These are phyloP conservation scores for Cecidostiba fungosa DNA, from an alignment of 2,888 invertebrate species.

Conservation along the genomic window DNA sequence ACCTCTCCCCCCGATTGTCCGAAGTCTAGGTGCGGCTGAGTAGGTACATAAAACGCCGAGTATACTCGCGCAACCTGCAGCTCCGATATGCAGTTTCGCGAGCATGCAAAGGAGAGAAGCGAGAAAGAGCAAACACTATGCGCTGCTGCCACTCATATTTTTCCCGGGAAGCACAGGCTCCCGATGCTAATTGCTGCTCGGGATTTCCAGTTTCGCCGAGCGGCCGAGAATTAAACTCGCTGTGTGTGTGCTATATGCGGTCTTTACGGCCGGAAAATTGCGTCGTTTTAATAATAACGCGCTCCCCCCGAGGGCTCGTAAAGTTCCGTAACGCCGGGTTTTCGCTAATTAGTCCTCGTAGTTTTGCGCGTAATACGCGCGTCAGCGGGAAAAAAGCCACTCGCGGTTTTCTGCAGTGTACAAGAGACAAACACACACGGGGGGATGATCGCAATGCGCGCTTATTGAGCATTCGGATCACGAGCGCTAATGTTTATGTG, in stretches of 20 bases:
- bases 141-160: conserved; percentile 10
- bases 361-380: conserved; percentile 8
- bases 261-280: conserved; percentile 49
- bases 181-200: conserved; percentile 9
- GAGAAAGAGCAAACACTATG: not conserved
- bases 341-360: conserved; percentile 53
- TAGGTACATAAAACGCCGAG: not conserved
- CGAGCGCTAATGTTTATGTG: conserved; percentile 37
- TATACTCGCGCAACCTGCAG: not conserved
- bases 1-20: not conserved
- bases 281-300: conserved; percentile 34
- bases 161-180: not conserved
- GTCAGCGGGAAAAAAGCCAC: conserved; percentile 22
- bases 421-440: not conserved
- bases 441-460: not conserved
- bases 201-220: conserved; percentile 13
- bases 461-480: conserved; percentile 41
- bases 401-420: not conserved
- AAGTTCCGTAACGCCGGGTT: conserved; percentile 49
- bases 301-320: conserved; percentile 26
- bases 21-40: conserved; percentile 6
- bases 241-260: not conserved
- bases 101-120: not conserved
- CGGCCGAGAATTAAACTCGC: not conserved
- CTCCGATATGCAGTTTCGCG: not conserved